Conservation (phyloP, 2,888 invertebrate species). For the Trimorus sp. region DNA sequence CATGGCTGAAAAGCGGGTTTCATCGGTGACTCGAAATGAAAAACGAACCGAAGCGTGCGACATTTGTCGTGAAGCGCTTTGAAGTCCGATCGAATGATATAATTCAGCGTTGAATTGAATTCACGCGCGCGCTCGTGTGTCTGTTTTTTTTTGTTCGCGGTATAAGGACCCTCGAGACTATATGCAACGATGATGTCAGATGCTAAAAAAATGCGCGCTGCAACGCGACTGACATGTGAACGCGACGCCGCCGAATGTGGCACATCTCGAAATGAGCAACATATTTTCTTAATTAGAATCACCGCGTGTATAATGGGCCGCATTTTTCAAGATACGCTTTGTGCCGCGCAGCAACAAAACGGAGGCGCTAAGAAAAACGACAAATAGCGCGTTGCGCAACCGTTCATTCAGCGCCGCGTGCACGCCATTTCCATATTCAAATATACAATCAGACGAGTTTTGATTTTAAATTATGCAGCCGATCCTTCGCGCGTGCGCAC, state of each 20-base stretch:
- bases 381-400: constrained; percentile 50
- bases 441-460: constrained; percentile 53
- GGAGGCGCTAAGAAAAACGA: constrained; percentile 38
- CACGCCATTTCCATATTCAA: constrained; percentile 51
- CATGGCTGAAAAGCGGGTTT: too few species aligned
- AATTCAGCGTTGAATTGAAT: too few species aligned
- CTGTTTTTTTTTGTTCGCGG: not conserved
- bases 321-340: constrained; percentile 38
- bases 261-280: constrained; percentile 47
- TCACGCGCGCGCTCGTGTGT: too few species aligned
- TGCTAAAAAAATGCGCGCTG: constrained; percentile 42
- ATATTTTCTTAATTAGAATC: constrained; percentile 59
- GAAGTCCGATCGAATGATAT: too few species aligned
- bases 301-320: constrained; percentile 32
- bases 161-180: constrained; percentile 37
- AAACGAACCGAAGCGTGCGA: too few species aligned
- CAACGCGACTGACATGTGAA: constrained; percentile 49
- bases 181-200: constrained; percentile 57
- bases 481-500: constrained; percentile 21
- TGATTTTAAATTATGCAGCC: constrained; percentile 54
- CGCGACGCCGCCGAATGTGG: constrained; percentile 47
- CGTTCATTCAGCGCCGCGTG: constrained; percentile 38
- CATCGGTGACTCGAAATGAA: too few species aligned
- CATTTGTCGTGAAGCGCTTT: too few species aligned
- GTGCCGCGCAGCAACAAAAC: constrained; percentile 18